phyloP scores from a whole-genome alignment of 2,113 vertebrate genomes.

The Antechinus stuartii region DNA sequence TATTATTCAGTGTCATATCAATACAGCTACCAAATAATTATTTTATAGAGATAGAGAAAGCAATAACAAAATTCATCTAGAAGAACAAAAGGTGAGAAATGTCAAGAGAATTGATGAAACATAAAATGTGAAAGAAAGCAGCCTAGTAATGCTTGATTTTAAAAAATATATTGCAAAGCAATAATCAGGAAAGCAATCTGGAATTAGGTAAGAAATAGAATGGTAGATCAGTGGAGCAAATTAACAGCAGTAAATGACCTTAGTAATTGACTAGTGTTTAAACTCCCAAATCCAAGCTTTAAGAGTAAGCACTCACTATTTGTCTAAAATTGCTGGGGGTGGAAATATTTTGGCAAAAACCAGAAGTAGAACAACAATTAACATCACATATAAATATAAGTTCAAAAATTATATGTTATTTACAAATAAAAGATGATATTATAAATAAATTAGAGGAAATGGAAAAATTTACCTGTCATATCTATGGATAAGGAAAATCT shows the following conservation, averaged over 20 bases:
- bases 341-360: neutral
- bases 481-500: neutral
- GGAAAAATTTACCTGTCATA: neutral
- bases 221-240: neutral
- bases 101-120: neutral
- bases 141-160: neutral
- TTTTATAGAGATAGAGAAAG: neutral
- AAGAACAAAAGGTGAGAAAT: neutral
- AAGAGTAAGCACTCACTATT: neutral
- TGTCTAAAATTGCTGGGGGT: neutral
- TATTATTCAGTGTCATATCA: neutral
- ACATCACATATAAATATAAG: neutral
- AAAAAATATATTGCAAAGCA: neutral
- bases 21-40: neutral
- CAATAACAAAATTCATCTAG: neutral
- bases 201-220: neutral
- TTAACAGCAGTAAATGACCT: neutral
- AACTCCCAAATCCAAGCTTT: neutral
- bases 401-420: neutral
- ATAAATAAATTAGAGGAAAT: neutral
- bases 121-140: neutral
- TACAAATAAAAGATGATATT: neutral
- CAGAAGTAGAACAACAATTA: neutral
- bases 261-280: neutral
- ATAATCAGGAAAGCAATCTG: neutral